A percentile compares a stretch with the other conserved stretches of the same genome.
These are phyloP conservation scores for Coilia nasus DNA, from an alignment of 2,797 vertebrate species.

Conservation along the genomic window DNA sequence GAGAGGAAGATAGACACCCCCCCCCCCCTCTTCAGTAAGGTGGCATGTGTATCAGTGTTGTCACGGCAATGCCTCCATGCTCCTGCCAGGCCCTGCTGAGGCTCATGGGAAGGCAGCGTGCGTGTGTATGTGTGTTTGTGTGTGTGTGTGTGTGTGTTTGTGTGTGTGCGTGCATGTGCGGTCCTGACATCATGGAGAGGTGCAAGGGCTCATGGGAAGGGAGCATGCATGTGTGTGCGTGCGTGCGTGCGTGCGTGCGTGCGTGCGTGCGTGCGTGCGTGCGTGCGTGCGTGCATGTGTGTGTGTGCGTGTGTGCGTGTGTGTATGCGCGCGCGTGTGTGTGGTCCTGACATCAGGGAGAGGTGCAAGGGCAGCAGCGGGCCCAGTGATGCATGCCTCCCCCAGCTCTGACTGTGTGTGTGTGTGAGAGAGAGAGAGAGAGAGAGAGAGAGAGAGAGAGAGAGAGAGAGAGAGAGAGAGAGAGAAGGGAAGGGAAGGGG, in stretches of 20 bases:
- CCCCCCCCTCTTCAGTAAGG: too few species aligned
- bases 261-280: too few species aligned
- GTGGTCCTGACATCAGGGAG: constrained; percentile 9
- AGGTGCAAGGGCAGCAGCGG: constrained; percentile 27
- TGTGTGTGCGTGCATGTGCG: not conserved
- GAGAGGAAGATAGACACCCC: not conserved
- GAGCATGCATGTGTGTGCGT: too few species aligned
- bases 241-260: too few species aligned
- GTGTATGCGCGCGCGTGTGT: not conserved
- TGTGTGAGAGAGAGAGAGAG: not conserved
- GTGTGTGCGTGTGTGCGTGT: too few species aligned
- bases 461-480: too few species aligned
- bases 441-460: too few species aligned
- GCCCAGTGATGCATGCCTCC: constrained; percentile 19
- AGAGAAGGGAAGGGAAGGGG: not conserved
- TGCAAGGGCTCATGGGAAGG: not conserved
- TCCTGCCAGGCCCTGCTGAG: not conserved
- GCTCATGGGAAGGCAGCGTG: constrained; percentile 1
- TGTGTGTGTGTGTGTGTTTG: too few species aligned
- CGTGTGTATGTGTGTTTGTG: too few species aligned
- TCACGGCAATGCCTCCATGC: constrained; percentile 26
- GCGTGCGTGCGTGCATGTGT: too few species aligned
- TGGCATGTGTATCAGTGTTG: too few species aligned
- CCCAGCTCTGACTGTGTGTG: not conserved
- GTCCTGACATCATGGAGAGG: not conserved